A percentile compares a stretch with the other conserved stretches of the same genome.
Evolutionary conservation across 2,888 invertebrate genomes (phyloP).

Genomic region (Macaria liturata): DNA sequence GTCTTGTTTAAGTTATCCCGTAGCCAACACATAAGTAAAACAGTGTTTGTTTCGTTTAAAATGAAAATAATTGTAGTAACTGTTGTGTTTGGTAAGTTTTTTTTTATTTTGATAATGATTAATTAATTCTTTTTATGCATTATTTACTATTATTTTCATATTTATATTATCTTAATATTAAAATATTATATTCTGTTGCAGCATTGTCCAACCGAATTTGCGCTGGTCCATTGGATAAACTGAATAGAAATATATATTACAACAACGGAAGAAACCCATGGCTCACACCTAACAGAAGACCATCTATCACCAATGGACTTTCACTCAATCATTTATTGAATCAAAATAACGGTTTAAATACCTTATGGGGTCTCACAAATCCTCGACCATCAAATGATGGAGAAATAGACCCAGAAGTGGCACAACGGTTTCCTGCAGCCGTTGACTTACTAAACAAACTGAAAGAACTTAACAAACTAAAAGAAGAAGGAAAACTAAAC

Average conservation of each 20-base stretch:
- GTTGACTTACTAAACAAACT: constrained; percentile 38
- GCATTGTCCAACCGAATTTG: too few species aligned
- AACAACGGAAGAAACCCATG: constrained; percentile 3
- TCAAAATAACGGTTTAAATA: constrained; percentile 5
- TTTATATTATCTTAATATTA: too few species aligned
- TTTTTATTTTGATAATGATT: background rate
- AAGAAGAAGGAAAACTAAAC: constrained; percentile 35
- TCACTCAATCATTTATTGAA: background rate
- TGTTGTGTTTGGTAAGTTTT: constrained; percentile 2
- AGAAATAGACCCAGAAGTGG: constrained; percentile 27
- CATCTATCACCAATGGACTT: background rate
- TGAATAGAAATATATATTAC: background rate
- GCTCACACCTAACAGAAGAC: constrained; percentile 1
- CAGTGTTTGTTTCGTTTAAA: background rate
- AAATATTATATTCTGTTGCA: too few species aligned
- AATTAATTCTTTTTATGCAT: background rate
- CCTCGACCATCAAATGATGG: background rate
- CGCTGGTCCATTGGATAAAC: constrained; percentile 1
- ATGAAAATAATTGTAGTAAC: background rate
- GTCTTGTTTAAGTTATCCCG: too few species aligned
- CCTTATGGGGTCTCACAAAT: too few species aligned
- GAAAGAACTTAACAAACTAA: constrained; percentile 42
- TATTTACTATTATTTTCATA: background rate
- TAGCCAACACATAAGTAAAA: too few species aligned
- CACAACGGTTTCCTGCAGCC: constrained; percentile 31